These are phyloP conservation scores for Hestina assimilis DNA, from an alignment of 1,140 invertebrate species.

Conservation along the genomic window DNA sequence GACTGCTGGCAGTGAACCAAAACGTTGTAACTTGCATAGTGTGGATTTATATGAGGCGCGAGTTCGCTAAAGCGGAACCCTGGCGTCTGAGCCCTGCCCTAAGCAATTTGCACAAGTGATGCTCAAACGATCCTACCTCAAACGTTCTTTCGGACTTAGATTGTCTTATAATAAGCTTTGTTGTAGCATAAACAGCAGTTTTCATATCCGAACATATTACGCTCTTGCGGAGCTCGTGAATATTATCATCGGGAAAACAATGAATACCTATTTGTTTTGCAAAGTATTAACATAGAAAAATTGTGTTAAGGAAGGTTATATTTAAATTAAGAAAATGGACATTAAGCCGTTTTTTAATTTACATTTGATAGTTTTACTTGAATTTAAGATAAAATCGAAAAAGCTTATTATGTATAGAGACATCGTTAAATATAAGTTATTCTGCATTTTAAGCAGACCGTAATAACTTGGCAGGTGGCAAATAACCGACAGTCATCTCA, in stretches of 20 bases:
- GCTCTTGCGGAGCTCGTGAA: not conserved
- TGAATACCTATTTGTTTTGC: too few species aligned
- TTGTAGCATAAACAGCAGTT: slow-evolving; percentile 24
- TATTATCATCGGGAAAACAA: too few species aligned
- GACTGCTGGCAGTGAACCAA: slow-evolving; percentile 69
- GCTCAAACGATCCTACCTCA: slow-evolving; percentile 26
- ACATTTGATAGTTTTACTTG: too few species aligned
- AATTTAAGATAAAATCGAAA: too few species aligned
- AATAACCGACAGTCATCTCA: slow-evolving; percentile 21
- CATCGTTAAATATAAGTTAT: too few species aligned
- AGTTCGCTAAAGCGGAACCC: slow-evolving; percentile 52
- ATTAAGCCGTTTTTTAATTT: too few species aligned
- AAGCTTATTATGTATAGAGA: too few species aligned
- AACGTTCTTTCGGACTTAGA: slow-evolving; percentile 26
- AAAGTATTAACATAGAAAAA: too few species aligned
- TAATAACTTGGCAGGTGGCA: slow-evolving; percentile 4
- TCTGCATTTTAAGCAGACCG: not conserved
- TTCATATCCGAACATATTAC: slow-evolving; percentile 16
- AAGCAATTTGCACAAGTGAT: slow-evolving; percentile 54
- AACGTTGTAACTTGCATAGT: slow-evolving; percentile 69
- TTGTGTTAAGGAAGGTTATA: too few species aligned
- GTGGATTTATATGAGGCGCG: slow-evolving; percentile 59
- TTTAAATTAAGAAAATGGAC: too few species aligned
- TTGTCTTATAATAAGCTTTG: slow-evolving; percentile 32
- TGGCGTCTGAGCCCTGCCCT: slow-evolving; percentile 50